Percentiles rank a stretch among this genome's conserved stretches.
These are phyloP conservation scores for Fregata magnificens DNA, from an alignment of 2,113 vertebrate species.

Conservation along the genomic window DNA sequence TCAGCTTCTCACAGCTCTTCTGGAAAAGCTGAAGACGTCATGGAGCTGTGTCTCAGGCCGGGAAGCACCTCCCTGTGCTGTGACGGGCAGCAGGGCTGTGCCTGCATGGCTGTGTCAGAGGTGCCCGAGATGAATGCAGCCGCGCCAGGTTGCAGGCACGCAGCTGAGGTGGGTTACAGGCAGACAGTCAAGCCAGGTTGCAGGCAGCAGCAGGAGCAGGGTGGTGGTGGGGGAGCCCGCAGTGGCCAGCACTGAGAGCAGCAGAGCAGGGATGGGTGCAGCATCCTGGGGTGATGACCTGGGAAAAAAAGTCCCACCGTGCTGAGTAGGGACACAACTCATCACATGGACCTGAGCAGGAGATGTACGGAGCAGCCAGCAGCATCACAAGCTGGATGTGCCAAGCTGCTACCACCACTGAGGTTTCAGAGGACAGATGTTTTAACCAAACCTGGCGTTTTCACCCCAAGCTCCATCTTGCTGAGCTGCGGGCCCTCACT, in stretches of 20 bases:
- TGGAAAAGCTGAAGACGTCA: not conserved
- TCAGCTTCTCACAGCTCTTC: not conserved
- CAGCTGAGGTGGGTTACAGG: not conserved
- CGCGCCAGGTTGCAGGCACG: too few species aligned
- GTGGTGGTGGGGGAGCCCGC: accelerated
- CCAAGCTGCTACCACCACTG: accelerated
- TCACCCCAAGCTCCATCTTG: accelerated
- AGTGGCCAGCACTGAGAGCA: accelerated
- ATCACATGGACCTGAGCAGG: not conserved
- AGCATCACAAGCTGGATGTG: not conserved
- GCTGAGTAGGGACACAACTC: not conserved
- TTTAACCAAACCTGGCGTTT: not conserved
- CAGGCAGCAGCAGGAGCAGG: not conserved
- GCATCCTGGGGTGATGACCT: not conserved
- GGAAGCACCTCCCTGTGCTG: not conserved
- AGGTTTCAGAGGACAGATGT: not conserved
- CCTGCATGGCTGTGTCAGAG: accelerated
- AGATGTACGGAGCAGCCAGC: accelerated
- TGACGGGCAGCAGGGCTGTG: not conserved
- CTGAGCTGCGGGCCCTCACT: accelerated
- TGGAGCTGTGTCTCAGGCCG: not conserved
- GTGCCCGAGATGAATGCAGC: not conserved
- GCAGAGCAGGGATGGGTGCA: not conserved
- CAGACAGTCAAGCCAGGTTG: not conserved
- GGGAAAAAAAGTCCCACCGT: not conserved